Base-by-base conservation (phyloP, 1,140 invertebrate species). In the Lepidurus arcticus region DNA sequence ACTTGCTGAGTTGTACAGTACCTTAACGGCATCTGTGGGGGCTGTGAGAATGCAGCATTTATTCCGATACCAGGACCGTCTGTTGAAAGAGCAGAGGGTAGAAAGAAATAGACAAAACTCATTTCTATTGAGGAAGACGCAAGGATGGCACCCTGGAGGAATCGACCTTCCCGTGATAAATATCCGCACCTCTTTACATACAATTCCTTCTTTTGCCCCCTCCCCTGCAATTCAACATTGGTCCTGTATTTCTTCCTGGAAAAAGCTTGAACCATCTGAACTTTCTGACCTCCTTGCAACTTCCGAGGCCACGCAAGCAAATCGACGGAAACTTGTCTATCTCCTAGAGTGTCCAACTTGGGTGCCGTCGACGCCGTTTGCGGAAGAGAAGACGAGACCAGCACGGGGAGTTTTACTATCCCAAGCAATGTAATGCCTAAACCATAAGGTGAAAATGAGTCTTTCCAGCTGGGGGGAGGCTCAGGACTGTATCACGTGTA, bases 41-140 rank as follows among this genome's bases (percentile, higher is more conserved):
- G 53, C 8, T n/a, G 21, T 9, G 13, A 7, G 53, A 13, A n/a
- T 7, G 53, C 53, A n/a, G 53, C 13, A 21, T 16, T 21, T 65
- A 65, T 21, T 65, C 13, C 53, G 21, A 65, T 65, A n/a, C 34
- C 3, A 34, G 34, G 34, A 34, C 34, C 34, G 34, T 34, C 34
- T 34, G 21, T 1, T 47, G 45, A 11, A 65, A 21, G 53, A 65
- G 16, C 21, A n/a, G 53, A n/a, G 53, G 16, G 1, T 7, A n/a
- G 9, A 65, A 13, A 21, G 1, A 65, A 65, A 21, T 13, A 21
- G 3, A 13, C 53, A n/a, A 21, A 65, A 65, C 53, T 65, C 53
- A 65, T 65, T 65, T 65, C 53, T 65, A 65, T 65, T 65, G 53
- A 65, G 53, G 21, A 65, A 65, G 53, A 65, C 53, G 53, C 53